A percentile compares a stretch with the other conserved stretches of the same genome.
Evolutionary conservation across 2,888 invertebrate species (phyloP).

Genomic region (Polydrusus cervinus): DNA sequence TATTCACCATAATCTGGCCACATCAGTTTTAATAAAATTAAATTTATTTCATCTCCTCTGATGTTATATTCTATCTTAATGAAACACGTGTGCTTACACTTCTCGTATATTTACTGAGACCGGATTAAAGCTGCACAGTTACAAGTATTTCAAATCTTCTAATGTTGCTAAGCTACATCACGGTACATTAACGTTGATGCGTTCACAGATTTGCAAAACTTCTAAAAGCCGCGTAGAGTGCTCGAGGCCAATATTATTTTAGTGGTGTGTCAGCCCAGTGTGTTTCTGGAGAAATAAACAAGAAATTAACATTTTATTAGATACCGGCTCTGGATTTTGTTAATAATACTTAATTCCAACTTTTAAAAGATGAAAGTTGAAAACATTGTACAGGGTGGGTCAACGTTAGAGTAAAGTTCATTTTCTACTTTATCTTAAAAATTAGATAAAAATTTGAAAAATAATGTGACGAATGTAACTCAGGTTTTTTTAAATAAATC

Average conservation of each 20-base stretch:
- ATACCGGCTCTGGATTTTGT: too few species aligned
- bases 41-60: not conserved
- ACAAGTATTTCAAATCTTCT: constrained; percentile 16
- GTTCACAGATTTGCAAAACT: not conserved
- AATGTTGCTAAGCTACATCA: constrained; percentile 4
- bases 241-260: constrained; percentile 3
- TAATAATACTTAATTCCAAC: too few species aligned
- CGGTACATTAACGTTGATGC: not conserved
- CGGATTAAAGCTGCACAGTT: constrained; percentile 24
- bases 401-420: too few species aligned
- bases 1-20: too few species aligned
- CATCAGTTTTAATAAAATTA: not conserved
- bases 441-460: too few species aligned
- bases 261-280: not conserved
- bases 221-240: not conserved
- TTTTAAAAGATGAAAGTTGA: too few species aligned
- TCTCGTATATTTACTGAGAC: constrained; percentile 19
- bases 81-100: not conserved
- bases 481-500: too few species aligned
- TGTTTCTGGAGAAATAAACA: not conserved
- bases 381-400: too few species aligned
- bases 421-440: too few species aligned
- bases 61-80: constrained; percentile 13
- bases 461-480: too few species aligned
- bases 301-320: too few species aligned